A percentile compares a stretch with the other conserved stretches of the same genome.
These are phyloP conservation scores for Cecidostiba fungosa DNA, from an alignment of 2,888 invertebrate species.

Conservation along the genomic window DNA sequence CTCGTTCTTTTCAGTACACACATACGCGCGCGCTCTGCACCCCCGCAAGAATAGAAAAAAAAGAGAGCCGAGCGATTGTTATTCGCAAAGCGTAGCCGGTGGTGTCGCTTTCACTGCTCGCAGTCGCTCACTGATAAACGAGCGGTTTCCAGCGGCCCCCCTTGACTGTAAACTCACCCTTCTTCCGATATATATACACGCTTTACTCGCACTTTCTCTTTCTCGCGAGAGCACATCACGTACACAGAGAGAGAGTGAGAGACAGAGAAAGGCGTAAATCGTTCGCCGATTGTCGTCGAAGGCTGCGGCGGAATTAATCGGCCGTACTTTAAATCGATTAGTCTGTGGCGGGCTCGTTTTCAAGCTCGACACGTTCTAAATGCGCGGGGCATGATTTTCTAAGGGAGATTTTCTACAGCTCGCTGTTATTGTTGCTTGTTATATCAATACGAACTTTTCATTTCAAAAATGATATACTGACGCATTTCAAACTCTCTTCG, in stretches of 20 bases:
- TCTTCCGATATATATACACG: conserved; percentile 67
- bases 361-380: conserved; percentile 46
- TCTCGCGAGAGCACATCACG: conserved; percentile 32
- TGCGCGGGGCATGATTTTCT: neutral
- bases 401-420: neutral
- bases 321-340: conserved; percentile 63
- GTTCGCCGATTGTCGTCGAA: conserved; percentile 75
- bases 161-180: conserved; percentile 77
- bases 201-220: conserved; percentile 63
- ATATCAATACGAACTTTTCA: no score
- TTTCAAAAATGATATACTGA: no score
- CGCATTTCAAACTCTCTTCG: no score
- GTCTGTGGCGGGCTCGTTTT: conserved; percentile 34
- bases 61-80: conserved; percentile 73
- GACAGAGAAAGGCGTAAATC: conserved; percentile 70
- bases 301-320: conserved; percentile 70
- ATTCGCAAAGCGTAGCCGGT: conserved; percentile 77
- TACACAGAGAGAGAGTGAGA: conserved; percentile 26
- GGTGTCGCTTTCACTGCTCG: conserved; percentile 79
- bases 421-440: neutral
- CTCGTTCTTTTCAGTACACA: neutral
- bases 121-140: conserved; percentile 80
- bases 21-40: neutral
- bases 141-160: conserved; percentile 74
- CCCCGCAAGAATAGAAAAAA: conserved; percentile 29